These are phyloP conservation scores for Scaptomyza graminum DNA, from an alignment of 1,140 invertebrate species.

Conservation along the genomic window DNA sequence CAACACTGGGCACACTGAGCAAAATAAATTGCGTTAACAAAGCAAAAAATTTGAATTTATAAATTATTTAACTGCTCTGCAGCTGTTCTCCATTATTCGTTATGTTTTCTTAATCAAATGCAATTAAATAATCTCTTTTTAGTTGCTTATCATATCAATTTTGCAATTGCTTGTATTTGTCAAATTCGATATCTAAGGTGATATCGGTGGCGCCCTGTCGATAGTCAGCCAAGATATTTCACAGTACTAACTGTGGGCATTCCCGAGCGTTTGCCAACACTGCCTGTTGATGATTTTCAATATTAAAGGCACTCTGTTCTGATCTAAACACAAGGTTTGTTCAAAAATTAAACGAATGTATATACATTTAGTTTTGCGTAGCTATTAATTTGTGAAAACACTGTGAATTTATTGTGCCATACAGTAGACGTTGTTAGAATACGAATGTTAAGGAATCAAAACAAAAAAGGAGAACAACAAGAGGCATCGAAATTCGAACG, in stretches of 20 bases:
- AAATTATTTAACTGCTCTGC: no score
- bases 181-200: neutral
- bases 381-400: slow-evolving; percentile 22
- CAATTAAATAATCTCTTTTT: no score
- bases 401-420: slow-evolving; percentile 8
- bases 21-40: slow-evolving; percentile 3
- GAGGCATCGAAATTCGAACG: slow-evolving; percentile 5
- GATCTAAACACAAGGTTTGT: slow-evolving; percentile 52
- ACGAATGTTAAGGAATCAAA: slow-evolving; percentile 1
- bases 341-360: slow-evolving; percentile 36
- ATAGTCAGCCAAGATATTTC: neutral
- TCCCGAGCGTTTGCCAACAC: slow-evolving; percentile 31
- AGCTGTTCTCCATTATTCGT: no score
- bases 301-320: slow-evolving; percentile 55
- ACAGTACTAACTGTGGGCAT: slow-evolving; percentile 11
- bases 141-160: neutral
- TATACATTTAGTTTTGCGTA: slow-evolving; percentile 39
- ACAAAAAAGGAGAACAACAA: slow-evolving; percentile 11
- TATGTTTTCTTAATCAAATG: no score
- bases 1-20: slow-evolving; percentile 29
- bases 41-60: neutral
- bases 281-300: slow-evolving; percentile 68
- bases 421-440: slow-evolving; percentile 8
- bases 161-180: neutral
- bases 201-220: neutral